Evolutionary conservation across 2,113 vertebrate species (phyloP).

Genomic region (Cebus imitator): DNA sequence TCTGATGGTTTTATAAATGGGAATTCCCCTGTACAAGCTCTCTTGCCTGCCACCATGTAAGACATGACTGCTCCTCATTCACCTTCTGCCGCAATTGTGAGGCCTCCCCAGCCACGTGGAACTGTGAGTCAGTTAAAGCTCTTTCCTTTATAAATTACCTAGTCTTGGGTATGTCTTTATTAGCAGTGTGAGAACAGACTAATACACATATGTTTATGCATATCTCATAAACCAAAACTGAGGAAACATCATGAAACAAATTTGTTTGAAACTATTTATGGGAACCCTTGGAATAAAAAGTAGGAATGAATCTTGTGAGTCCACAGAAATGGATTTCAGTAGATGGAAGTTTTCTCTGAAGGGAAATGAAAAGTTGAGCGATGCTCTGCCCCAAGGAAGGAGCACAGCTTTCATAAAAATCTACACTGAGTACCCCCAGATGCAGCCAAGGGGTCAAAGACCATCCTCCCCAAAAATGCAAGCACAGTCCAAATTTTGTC

Average conservation of each 20-base stretch:
- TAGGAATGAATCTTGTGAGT: neutral
- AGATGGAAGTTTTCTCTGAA: neutral
- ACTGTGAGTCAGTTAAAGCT: too few species aligned
- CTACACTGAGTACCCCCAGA: neutral
- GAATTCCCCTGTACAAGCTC: too few species aligned
- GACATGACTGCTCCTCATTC: too few species aligned
- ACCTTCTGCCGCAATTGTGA: too few species aligned
- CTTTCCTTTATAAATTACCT: too few species aligned
- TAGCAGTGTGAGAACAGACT: too few species aligned
- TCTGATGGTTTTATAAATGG: too few species aligned
- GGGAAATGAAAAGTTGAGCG: neutral
- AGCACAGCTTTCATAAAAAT: neutral
- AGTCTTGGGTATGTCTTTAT: too few species aligned
- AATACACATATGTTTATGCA: neutral
- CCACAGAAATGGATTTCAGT: neutral
- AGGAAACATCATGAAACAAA: neutral
- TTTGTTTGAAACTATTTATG: neutral
- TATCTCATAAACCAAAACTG: neutral
- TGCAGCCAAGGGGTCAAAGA: neutral
- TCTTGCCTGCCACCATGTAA: too few species aligned
- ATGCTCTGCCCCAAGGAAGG: neutral
- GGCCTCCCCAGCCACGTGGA: too few species aligned
- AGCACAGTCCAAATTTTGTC: neutral
- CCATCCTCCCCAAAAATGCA: neutral
- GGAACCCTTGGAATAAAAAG: neutral